phyloP scores from a whole-genome alignment of 2,888 invertebrate species.

The Cheilosia urbana region DNA sequence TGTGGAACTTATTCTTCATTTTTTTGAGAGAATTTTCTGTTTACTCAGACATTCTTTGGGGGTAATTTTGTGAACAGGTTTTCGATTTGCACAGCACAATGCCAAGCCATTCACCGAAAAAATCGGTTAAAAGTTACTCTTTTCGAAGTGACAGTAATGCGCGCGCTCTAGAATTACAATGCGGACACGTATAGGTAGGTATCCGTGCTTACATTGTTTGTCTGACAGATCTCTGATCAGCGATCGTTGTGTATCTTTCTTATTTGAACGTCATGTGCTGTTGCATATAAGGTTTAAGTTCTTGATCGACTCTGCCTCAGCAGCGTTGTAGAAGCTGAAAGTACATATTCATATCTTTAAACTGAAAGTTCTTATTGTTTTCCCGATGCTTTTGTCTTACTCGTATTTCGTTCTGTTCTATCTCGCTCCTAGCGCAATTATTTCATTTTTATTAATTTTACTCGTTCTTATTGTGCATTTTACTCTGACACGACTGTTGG shows the following conservation, averaged over 20 bases:
- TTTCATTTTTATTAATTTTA: slow-evolving; percentile 41
- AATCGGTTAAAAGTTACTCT: slow-evolving; percentile 6
- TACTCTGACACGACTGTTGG: slow-evolving; percentile 8
- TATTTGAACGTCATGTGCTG: slow-evolving; percentile 4
- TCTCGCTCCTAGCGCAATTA: slow-evolving; percentile 36
- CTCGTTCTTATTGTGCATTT: slow-evolving; percentile 51
- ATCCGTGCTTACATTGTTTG: neutral
- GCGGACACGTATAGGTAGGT: neutral
- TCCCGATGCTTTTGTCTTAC: slow-evolving; percentile 42
- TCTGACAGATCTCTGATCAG: slow-evolving; percentile 17
- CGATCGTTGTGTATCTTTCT: slow-evolving; percentile 20
- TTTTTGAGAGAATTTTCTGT: neutral
- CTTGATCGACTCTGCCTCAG: slow-evolving; percentile 3
- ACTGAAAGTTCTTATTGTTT: slow-evolving; percentile 55
- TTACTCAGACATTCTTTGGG: slow-evolving; percentile 8
- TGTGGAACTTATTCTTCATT: neutral
- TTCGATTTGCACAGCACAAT: slow-evolving; percentile 11
- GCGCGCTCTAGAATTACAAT: slow-evolving; percentile 2
- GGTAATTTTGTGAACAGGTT: slow-evolving; percentile 18
- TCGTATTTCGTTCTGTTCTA: slow-evolving; percentile 37
- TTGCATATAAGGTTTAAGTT: slow-evolving; percentile 20
- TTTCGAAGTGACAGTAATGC: slow-evolving; percentile 18
- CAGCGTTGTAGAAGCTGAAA: neutral
- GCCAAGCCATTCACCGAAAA: slow-evolving; percentile 25
- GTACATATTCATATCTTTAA: slow-evolving; percentile 11